phyloP scores from a whole-genome alignment of 2,113 vertebrate genomes.

The Hymenochirus boettgeri region DNA sequence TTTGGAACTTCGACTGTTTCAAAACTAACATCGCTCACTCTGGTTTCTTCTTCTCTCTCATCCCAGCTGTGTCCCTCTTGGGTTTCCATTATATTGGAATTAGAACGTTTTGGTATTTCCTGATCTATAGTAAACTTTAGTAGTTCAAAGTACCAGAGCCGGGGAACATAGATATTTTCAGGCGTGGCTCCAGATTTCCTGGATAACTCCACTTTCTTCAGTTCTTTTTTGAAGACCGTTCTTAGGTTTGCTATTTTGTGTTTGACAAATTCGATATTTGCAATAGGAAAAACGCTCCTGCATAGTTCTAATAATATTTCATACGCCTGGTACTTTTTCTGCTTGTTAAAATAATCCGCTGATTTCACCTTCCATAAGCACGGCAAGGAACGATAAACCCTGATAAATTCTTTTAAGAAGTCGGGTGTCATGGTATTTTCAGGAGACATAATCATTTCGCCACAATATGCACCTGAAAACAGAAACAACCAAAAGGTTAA shows the following conservation, averaged over 20 bases:
- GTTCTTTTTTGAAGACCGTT: constrained; percentile 26
- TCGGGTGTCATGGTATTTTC: constrained; percentile 22
- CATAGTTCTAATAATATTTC: constrained; percentile 8
- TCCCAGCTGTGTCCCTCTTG: no score
- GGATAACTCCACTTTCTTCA: constrained; percentile 20
- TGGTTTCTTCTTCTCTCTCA: no score
- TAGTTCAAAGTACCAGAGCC: constrained; percentile 20
- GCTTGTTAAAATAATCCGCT: constrained; percentile 20
- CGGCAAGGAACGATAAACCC: constrained; percentile 13
- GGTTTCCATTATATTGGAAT: neutral
- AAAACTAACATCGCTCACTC: no score
- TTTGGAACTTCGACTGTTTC: no score
- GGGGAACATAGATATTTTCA: constrained; percentile 6
- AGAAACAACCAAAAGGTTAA: no score
- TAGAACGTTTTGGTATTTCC: neutral
- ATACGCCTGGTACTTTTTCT: constrained; percentile 18
- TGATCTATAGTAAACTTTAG: constrained; percentile 19
- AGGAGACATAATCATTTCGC: neutral
- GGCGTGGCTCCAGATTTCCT: neutral
- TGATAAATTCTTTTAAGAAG: constrained; percentile 25
- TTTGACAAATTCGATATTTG: constrained; percentile 20
- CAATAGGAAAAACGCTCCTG: constrained; percentile 5
- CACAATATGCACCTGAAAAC: constrained; percentile 15
- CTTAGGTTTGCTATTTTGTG: constrained; percentile 26
- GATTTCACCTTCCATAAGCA: constrained; percentile 24